phyloP scores from a whole-genome alignment of 2,888 invertebrate genomes.

The Physocephala rufipes region DNA sequence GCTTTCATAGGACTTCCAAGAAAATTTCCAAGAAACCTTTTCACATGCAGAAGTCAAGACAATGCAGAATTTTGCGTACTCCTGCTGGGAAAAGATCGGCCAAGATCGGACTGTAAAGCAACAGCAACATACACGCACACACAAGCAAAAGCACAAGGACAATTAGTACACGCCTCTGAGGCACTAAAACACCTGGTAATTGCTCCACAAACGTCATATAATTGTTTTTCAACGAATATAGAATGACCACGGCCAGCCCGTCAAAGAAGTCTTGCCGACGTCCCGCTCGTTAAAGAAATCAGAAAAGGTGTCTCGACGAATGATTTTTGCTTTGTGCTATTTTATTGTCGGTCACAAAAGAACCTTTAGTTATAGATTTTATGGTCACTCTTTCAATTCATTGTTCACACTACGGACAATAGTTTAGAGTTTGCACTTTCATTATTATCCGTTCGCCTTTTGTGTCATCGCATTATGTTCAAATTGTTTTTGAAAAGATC shows the following conservation, averaged over 20 bases:
- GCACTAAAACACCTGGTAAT: slow-evolving; percentile 59
- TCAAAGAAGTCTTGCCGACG: no score
- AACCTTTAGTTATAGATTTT: slow-evolving; percentile 30
- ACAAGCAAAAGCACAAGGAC: slow-evolving; percentile 41
- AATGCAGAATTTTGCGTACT: background rate
- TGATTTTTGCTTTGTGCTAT: slow-evolving; percentile 19
- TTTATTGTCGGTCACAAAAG: slow-evolving; percentile 28
- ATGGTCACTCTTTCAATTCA: slow-evolving; percentile 8
- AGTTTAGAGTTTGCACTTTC: slow-evolving; percentile 14
- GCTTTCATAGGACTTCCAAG: slow-evolving; percentile 24
- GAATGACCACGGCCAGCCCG: slow-evolving; percentile 51
- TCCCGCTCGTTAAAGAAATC: no score
- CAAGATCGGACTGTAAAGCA: no score
- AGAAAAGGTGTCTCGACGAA: background rate
- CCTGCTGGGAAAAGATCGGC: background rate
- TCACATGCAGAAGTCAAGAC: no score
- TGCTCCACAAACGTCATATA: slow-evolving; percentile 60
- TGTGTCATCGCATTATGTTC: background rate
- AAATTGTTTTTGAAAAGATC: no score
- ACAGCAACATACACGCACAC: slow-evolving; percentile 5
- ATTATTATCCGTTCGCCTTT: background rate
- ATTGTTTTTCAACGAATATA: slow-evolving; percentile 59
- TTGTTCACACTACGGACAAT: background rate
- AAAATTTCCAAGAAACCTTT: slow-evolving; percentile 5
- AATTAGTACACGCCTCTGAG: slow-evolving; percentile 60